A percentile compares a stretch with the other conserved stretches of the same genome.
These are phyloP conservation scores for Euura lappo DNA, from an alignment of 1,140 invertebrate species.

Conservation along the genomic window DNA sequence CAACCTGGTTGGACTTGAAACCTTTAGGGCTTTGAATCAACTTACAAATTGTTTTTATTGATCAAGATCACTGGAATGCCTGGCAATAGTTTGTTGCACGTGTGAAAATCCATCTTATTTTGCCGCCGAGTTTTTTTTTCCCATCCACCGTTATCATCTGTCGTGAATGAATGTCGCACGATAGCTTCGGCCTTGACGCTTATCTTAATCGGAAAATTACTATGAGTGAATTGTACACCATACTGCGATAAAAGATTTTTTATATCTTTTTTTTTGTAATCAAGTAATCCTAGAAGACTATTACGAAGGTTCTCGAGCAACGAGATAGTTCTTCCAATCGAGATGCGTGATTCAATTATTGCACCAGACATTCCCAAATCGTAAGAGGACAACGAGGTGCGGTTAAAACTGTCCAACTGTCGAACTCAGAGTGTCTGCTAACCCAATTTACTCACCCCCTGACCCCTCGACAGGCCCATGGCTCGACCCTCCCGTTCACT, in stretches of 20 bases:
- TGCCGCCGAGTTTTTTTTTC: not conserved
- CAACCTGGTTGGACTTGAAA: not conserved
- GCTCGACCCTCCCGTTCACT: constrained; percentile 1
- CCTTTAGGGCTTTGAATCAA: not conserved
- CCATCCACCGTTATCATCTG: not conserved
- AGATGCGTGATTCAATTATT: constrained; percentile 1
- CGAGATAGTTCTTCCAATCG: not conserved
- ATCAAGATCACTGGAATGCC: not conserved
- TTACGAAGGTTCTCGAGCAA: not conserved
- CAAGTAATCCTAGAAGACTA: not conserved
- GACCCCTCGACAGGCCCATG: not conserved
- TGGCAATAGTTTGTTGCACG: not conserved
- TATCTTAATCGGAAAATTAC: not conserved
- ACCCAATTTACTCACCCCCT: constrained; percentile 2
- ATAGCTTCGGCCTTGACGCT: not conserved
- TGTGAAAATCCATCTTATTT: not conserved
- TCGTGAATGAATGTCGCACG: not conserved
- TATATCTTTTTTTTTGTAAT: no score
- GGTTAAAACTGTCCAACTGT: constrained; percentile 4
- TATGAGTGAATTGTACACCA: no score
- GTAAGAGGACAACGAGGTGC: not conserved
- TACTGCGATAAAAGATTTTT: no score
- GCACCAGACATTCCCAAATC: not conserved
- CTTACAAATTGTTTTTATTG: not conserved
- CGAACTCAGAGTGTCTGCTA: constrained; percentile 1